Conservation (phyloP, 2,888 invertebrate genomes). For the Tinea pellionella region DNA sequence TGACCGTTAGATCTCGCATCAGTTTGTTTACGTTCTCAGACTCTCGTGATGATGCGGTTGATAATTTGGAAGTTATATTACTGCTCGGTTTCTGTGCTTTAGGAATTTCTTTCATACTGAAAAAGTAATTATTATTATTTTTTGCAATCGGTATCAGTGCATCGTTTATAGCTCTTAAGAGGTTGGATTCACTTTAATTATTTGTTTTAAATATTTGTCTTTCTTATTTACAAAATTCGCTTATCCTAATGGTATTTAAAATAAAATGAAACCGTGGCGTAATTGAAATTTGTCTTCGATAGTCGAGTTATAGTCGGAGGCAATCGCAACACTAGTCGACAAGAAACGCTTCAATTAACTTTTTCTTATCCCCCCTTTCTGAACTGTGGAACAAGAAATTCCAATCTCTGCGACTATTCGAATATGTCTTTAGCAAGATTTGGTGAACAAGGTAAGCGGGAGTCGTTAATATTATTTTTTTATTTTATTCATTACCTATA, state of each 20-base stretch:
- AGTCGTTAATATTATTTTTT: not conserved
- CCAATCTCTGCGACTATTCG: constrained; percentile 1
- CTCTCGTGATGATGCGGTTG: constrained; percentile 1
- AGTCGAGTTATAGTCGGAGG: not conserved
- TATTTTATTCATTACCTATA: too few relatives aligned
- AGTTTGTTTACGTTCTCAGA: constrained; percentile 6
- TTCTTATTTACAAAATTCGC: not conserved
- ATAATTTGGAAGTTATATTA: not conserved
- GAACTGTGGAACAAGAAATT: constrained; percentile 8
- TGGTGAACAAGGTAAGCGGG: not conserved
- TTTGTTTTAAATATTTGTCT: not conserved
- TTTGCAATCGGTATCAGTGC: not conserved
- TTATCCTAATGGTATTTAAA: not conserved
- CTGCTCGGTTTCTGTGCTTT: not conserved
- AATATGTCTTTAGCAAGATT: constrained; percentile 8
- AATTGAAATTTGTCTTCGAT: not conserved
- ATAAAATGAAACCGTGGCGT: not conserved
- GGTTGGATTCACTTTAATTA: too few relatives aligned
- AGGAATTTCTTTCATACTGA: not conserved
- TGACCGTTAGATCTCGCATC: constrained; percentile 9
- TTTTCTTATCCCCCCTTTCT: not conserved
- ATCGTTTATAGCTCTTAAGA: too few relatives aligned
- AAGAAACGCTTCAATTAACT: constrained; percentile 13
- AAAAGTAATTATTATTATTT: not conserved
- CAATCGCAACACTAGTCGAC: constrained; percentile 2